These are phyloP conservation scores for Alloplasta piceator DNA, from an alignment of 2,888 invertebrate species.

Conservation along the genomic window DNA sequence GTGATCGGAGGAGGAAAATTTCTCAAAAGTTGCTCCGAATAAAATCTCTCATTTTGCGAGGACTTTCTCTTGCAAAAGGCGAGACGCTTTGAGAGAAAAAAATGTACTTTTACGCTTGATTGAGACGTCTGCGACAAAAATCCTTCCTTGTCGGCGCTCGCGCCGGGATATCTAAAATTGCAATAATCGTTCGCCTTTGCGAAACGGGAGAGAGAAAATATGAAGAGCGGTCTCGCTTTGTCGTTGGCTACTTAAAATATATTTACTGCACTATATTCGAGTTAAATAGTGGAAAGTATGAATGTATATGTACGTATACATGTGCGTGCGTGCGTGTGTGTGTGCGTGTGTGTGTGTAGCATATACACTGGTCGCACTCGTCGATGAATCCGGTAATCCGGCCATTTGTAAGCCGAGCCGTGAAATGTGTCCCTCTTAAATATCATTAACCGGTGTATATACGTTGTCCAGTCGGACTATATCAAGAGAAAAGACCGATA, in stretches of 20 bases:
- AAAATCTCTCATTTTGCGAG: too few relatives aligned
- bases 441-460: slow-evolving; percentile 74
- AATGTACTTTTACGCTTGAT: background rate
- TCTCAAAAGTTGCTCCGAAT: too few relatives aligned
- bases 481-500: slow-evolving; percentile 13
- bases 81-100: too few relatives aligned
- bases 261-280: slow-evolving; percentile 47
- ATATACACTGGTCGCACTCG: slow-evolving; percentile 62
- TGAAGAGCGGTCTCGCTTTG: slow-evolving; percentile 53
- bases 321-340: too few relatives aligned
- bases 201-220: slow-evolving; percentile 16
- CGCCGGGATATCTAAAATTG: slow-evolving; percentile 40
- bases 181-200: slow-evolving; percentile 48
- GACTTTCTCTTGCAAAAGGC: too few relatives aligned
- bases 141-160: slow-evolving; percentile 5
- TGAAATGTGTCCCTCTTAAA: slow-evolving; percentile 78
- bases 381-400: slow-evolving; percentile 76
- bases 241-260: slow-evolving; percentile 57
- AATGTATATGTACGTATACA: slow-evolving; percentile 5
- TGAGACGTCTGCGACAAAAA: slow-evolving; percentile 19
- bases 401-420: slow-evolving; percentile 77
- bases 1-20: too few relatives aligned
- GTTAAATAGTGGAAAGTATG: slow-evolving; percentile 57
- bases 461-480: slow-evolving; percentile 5
- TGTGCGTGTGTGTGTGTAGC: slow-evolving; percentile 8